Percentiles rank a stretch among this genome's conserved stretches.
These are phyloP conservation scores for Varanus salvator DNA, from an alignment of 2,113 vertebrate species.

Conservation along the genomic window DNA sequence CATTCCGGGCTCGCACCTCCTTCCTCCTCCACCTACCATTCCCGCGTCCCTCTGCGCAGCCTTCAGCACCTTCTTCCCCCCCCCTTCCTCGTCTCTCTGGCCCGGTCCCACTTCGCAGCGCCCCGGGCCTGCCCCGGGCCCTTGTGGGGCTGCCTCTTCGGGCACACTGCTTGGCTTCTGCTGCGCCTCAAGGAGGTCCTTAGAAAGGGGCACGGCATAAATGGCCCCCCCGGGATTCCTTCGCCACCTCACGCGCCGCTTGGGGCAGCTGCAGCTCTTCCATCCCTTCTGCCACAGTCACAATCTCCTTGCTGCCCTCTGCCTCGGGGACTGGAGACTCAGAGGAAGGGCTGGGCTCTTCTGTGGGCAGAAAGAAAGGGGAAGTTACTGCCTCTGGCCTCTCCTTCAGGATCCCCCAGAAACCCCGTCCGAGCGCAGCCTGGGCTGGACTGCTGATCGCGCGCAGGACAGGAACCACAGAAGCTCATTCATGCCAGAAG, in stretches of 20 bases:
- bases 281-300: conserved; percentile 81
- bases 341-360: conserved; percentile 71
- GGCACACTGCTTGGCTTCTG: conserved; percentile 62
- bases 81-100: conserved; percentile 35
- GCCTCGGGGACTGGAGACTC: conserved; percentile 76
- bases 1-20: too few species aligned
- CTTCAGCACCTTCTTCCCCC: conserved; percentile 18
- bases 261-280: conserved; percentile 77
- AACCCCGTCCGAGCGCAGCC: neutral
- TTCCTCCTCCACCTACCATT: conserved; percentile 1
- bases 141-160: conserved; percentile 50
- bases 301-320: conserved; percentile 78
- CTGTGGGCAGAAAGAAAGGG: conserved; percentile 74
- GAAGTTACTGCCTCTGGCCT: conserved; percentile 52
- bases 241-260: conserved; percentile 61
- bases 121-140: conserved; percentile 30
- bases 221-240: conserved; percentile 84
- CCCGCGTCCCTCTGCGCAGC: neutral
- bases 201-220: conserved; percentile 78
- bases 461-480: neutral
- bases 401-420: fast-evolving
- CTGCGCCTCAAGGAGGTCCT: conserved; percentile 58
- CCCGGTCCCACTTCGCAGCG: conserved; percentile 32
- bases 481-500: neutral
- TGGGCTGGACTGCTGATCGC: neutral